These are phyloP conservation scores for Pelodiscus sinensis DNA, from an alignment of 2,113 vertebrate species.

Conservation along the genomic window DNA sequence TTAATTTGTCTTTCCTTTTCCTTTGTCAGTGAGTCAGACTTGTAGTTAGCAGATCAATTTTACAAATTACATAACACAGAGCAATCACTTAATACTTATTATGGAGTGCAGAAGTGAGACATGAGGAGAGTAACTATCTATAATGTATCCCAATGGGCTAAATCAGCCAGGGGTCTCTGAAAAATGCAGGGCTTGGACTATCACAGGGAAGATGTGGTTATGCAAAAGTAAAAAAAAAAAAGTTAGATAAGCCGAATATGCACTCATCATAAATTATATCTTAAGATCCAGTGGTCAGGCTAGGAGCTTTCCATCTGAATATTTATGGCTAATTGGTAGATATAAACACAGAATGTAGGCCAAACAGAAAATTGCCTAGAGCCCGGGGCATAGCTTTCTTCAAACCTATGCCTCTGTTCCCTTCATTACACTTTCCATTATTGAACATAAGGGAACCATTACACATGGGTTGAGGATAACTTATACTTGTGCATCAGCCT, in stretches of 20 bases:
- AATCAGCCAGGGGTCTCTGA: fast-evolving
- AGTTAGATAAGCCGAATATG: not conserved
- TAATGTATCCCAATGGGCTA: not conserved
- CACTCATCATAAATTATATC: not conserved
- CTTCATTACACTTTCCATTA: not conserved
- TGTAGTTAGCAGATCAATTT: constrained; percentile 57
- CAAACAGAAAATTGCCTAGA: not conserved
- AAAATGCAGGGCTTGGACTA: not conserved
- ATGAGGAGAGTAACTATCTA: not conserved
- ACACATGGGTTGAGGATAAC: not conserved
- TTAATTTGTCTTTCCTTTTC: constrained; percentile 56
- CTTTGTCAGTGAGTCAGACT: constrained; percentile 60
- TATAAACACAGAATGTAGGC: not conserved
- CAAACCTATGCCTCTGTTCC: not conserved
- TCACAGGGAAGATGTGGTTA: not conserved
- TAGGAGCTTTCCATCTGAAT: not conserved
- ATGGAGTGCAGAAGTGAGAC: constrained; percentile 24
- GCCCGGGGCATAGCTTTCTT: not conserved
- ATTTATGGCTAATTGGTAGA: not conserved
- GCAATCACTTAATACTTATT: constrained; percentile 40
- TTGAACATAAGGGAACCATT: not conserved
- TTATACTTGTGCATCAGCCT: not conserved
- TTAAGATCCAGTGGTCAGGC: not conserved
- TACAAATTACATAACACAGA: constrained; percentile 58
- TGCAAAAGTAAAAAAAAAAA: not conserved